A percentile compares a stretch with the other conserved stretches of the same genome.
These are phyloP conservation scores for Pomacea canaliculata DNA, from an alignment of 2,888 invertebrate species.

Conservation along the genomic window DNA sequence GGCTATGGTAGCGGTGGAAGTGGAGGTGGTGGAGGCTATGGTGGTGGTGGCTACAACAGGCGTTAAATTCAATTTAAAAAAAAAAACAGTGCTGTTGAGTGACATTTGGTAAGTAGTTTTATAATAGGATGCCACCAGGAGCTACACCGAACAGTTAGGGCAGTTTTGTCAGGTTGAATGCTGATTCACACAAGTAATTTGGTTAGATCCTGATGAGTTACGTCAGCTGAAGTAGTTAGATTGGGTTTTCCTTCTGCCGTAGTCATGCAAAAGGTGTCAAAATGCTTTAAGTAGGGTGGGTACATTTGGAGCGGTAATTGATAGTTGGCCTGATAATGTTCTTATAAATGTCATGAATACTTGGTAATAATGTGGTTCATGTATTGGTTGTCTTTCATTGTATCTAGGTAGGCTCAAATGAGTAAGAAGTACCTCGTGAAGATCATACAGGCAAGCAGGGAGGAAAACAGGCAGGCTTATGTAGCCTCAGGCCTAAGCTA, in stretches of 20 bases:
- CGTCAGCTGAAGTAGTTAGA: too few relatives aligned
- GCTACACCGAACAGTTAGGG: background rate
- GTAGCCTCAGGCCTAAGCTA: conserved; percentile 19
- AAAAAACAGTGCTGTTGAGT: background rate
- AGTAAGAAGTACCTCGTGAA: conserved; percentile 20
- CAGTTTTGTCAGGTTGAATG: background rate
- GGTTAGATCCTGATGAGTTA: background rate
- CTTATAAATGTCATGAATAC: background rate
- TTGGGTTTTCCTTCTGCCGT: too few relatives aligned
- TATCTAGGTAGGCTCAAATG: conserved; percentile 27
- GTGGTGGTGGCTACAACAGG: conserved; percentile 30
- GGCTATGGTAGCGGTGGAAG: conserved; percentile 28
- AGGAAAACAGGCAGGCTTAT: conserved; percentile 26
- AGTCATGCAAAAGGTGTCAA: too few relatives aligned
- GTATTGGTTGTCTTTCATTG: conserved; percentile 22
- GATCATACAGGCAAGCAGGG: conserved; percentile 18
- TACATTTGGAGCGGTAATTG: too few relatives aligned
- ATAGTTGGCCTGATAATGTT: too few relatives aligned
- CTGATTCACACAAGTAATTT: background rate
- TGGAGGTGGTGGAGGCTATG: conserved; percentile 26
- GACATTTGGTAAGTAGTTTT: conserved; percentile 11
- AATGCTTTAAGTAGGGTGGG: too few relatives aligned
- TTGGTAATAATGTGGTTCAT: conserved; percentile 10
- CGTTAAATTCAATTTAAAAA: conserved; percentile 13
- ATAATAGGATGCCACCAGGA: background rate